phyloP scores from a whole-genome alignment of 1,140 invertebrate species.

The Drosophila saltans region DNA sequence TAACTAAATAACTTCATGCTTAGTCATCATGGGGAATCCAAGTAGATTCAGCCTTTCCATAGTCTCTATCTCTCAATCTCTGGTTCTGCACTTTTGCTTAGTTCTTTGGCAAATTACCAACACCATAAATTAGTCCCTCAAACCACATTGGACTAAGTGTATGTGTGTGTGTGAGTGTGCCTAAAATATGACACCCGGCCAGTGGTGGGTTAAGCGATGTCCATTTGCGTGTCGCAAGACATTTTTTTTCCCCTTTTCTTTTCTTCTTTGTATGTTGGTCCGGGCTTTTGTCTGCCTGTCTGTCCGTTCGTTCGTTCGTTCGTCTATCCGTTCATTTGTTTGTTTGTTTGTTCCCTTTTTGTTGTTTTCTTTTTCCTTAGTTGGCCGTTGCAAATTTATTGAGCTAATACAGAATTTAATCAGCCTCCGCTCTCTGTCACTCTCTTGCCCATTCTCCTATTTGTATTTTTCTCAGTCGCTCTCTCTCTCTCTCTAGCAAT shows the following conservation, averaged over 20 bases:
- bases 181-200: slow-evolving; percentile 63
- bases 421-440: slow-evolving; percentile 37
- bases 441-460: slow-evolving; percentile 1
- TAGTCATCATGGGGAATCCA: slow-evolving; percentile 34
- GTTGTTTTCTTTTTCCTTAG: background rate
- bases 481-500: background rate
- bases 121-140: slow-evolving; percentile 62
- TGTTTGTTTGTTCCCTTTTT: background rate
- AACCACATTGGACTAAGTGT: slow-evolving; percentile 35
- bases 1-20: slow-evolving; percentile 19
- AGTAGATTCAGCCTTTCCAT: background rate
- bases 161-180: slow-evolving; percentile 10
- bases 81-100: slow-evolving; percentile 9
- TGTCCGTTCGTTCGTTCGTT: too few species aligned
- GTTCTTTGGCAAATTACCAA: slow-evolving; percentile 64
- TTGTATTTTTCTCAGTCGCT: too few species aligned
- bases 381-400: slow-evolving; percentile 65
- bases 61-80: background rate
- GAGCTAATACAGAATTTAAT: slow-evolving; percentile 80
- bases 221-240: slow-evolving; percentile 70
- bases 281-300: too few species aligned
- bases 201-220: slow-evolving; percentile 63
- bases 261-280: background rate
- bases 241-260: slow-evolving; percentile 44
- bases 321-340: background rate